Percentiles rank a stretch among this genome's conserved stretches.
These are phyloP conservation scores for Actinostola sp. DNA, from an alignment of 92 coral and sea anemone species.

Conservation along the genomic window DNA sequence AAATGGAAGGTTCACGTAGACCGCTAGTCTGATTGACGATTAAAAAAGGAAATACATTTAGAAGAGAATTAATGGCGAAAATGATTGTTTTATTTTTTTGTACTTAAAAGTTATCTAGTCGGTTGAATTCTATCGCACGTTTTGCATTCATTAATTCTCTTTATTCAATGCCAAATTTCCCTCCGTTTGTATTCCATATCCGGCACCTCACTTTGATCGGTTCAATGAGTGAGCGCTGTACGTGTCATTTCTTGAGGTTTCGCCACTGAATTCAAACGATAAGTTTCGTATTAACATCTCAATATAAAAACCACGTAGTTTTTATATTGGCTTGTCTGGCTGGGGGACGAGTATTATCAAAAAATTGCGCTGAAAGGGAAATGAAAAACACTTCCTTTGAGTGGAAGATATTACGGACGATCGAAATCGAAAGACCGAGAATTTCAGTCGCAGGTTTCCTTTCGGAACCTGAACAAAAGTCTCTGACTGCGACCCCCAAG, in stretches of 20 bases:
- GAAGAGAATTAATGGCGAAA: neutral
- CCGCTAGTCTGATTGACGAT: neutral
- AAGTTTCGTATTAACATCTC: neutral
- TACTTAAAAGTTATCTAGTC: no score
- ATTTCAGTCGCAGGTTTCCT: neutral
- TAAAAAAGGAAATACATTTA: neutral
- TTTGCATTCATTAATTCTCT: neutral
- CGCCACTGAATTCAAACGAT: no score
- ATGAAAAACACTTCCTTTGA: neutral
- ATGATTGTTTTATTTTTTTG: neutral
- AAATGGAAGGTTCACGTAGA: no score
- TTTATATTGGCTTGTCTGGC: neutral
- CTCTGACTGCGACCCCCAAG: neutral
- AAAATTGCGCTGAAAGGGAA: slow-evolving; percentile 6
- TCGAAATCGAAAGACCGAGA: neutral
- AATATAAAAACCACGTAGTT: neutral
- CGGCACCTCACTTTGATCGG: no score
- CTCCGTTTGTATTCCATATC: no score
- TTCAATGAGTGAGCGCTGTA: neutral
- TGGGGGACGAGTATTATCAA: neutral
- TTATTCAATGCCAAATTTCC: no score
- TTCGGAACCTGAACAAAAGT: neutral
- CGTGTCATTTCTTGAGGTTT: neutral
- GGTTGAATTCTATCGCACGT: neutral
- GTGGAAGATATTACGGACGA: no score